These are phyloP conservation scores for Gavia stellata DNA, from an alignment of 2,113 vertebrate genomes.

Conservation along the genomic window DNA sequence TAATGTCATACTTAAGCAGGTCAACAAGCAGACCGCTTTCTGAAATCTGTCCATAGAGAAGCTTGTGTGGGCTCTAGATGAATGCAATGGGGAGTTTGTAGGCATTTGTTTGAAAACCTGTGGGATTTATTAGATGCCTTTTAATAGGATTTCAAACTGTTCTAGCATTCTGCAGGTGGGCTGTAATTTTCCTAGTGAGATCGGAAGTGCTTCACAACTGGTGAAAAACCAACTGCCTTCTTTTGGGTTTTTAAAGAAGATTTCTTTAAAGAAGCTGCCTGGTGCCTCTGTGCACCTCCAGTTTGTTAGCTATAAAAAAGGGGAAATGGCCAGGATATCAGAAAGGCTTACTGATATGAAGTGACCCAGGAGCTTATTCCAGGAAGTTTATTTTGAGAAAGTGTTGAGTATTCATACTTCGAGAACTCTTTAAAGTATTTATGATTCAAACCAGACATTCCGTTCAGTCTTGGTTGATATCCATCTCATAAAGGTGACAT, in stretches of 20 bases:
- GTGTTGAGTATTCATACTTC: not conserved
- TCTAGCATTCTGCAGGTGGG: not conserved
- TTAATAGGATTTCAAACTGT: not conserved
- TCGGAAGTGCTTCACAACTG: not conserved
- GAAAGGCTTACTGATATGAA: not conserved
- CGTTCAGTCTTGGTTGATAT: not conserved
- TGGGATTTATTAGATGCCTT: not conserved
- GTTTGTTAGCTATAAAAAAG: not conserved
- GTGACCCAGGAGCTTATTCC: not conserved
- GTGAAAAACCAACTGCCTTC: not conserved
- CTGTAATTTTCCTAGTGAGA: not conserved
- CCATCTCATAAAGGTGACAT: not conserved
- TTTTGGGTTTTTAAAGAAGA: not conserved
- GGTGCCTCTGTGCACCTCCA: not conserved
- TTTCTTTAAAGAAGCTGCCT: not conserved
- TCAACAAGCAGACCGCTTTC: not conserved
- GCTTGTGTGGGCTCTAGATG: not conserved
- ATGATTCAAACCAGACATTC: not conserved
- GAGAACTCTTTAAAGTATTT: not conserved
- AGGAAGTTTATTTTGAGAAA: slow-evolving; percentile 31
- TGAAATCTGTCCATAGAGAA: not conserved
- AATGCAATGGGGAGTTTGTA: not conserved
- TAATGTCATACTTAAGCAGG: not conserved
- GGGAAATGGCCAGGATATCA: not conserved
- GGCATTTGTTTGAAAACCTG: not conserved